Evolutionary conservation across 2,797 vertebrate species (phyloP).

Genomic region (Oceanodroma leucorhoa): DNA sequence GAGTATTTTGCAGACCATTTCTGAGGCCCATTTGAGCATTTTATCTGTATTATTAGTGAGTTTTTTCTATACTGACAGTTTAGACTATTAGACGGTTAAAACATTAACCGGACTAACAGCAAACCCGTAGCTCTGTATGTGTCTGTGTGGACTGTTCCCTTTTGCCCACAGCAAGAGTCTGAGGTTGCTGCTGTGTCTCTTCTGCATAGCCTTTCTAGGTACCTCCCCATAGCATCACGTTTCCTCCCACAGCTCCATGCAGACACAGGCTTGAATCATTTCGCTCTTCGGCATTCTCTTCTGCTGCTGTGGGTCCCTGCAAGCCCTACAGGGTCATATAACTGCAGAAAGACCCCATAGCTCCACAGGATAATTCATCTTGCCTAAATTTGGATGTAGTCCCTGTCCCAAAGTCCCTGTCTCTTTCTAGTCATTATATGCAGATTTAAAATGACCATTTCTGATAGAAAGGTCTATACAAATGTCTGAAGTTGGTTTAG

Average conservation of each 20-base stretch:
- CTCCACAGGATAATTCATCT: background rate
- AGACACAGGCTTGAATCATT: background rate
- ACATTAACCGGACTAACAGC: background rate
- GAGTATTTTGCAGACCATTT: background rate
- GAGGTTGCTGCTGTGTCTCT: background rate
- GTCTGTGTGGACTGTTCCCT: background rate
- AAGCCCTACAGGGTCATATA: background rate
- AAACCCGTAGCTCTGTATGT: background rate
- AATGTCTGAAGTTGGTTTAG: background rate
- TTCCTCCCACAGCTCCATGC: background rate
- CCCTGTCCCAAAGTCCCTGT: background rate
- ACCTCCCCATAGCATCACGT: background rate
- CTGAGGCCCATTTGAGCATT: background rate
- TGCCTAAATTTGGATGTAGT: background rate
- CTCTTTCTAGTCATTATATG: background rate
- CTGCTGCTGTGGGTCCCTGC: background rate
- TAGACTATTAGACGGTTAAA: background rate
- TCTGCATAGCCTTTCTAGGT: background rate
- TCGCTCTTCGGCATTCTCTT: background rate
- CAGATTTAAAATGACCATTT: background rate
- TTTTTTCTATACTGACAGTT: background rate
- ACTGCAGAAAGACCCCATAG: background rate
- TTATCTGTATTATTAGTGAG: background rate
- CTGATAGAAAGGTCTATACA: background rate
- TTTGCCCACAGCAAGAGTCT: background rate